Evolutionary conservation across 2,797 vertebrate species (phyloP).

Genomic region (Enteromius trimaculatus): DNA sequence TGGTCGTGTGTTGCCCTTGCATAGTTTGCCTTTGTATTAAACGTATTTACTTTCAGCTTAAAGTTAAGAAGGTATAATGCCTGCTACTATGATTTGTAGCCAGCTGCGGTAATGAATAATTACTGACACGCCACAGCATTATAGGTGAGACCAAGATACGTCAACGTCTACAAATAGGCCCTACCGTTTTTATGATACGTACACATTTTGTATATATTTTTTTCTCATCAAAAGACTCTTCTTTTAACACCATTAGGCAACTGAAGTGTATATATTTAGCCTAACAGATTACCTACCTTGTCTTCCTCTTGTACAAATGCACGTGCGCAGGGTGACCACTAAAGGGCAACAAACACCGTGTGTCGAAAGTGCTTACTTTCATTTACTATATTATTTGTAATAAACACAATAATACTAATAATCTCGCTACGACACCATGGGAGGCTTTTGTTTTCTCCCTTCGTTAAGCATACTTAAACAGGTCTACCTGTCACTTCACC

Average conservation of each 20-base stretch:
- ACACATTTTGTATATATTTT: neutral
- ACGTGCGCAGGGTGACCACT: neutral
- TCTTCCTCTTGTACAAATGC: neutral
- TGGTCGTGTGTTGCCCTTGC: neutral
- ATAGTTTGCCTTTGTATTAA: slow-evolving; percentile 5
- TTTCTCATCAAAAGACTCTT: neutral
- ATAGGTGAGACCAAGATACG: no score
- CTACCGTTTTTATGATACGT: neutral
- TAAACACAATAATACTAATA: neutral
- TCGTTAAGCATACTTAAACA: neutral
- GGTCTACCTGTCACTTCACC: neutral
- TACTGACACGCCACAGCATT: neutral
- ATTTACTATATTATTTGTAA: neutral
- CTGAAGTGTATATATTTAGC: neutral
- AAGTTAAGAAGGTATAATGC: neutral
- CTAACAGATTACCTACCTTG: neutral
- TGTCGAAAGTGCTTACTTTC: neutral
- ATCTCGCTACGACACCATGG: neutral
- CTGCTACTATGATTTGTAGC: neutral
- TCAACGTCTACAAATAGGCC: neutral
- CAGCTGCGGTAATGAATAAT: neutral
- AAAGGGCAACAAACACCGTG: neutral
- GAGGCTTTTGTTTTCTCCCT: neutral
- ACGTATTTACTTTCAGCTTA: neutral
- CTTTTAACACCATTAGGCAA: neutral